Evolutionary conservation across 2,888 invertebrate genomes (phyloP).

Genomic region (Drosophila mulleri): DNA sequence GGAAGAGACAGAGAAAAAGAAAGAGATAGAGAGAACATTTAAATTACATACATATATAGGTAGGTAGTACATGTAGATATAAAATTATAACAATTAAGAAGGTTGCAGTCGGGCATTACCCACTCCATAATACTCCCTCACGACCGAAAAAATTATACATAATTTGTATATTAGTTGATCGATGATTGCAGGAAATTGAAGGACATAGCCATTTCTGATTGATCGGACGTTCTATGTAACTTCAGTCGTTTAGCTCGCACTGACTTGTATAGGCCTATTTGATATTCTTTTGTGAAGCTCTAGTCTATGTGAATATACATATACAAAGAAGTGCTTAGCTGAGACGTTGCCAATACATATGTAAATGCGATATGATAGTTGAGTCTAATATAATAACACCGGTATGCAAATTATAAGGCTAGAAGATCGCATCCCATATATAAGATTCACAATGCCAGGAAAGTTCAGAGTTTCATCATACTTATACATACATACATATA

Average conservation of each 20-base stretch:
- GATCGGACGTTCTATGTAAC: too few relatives aligned
- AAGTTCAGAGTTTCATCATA: conserved; percentile 5
- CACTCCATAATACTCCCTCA: not conserved
- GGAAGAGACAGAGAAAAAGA: not conserved
- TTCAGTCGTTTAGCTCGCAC: not conserved
- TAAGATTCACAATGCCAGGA: not conserved
- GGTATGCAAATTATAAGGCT: not conserved
- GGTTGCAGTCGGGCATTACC: not conserved
- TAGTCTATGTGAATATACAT: too few relatives aligned
- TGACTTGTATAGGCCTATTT: not conserved
- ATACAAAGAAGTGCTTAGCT: not conserved
- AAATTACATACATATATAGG: not conserved
- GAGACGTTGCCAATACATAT: conserved; percentile 46
- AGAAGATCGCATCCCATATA: not conserved
- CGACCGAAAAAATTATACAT: not conserved
- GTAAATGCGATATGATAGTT: conserved; percentile 23
- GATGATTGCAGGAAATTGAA: too few relatives aligned
- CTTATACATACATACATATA: not conserved
- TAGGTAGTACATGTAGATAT: too few relatives aligned
- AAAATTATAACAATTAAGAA: not conserved
- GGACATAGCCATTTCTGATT: not conserved
- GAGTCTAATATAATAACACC: not conserved
- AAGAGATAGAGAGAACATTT: not conserved
- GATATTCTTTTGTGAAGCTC: too few relatives aligned
- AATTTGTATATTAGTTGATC: too few relatives aligned